Evolutionary conservation across 2,888 invertebrate genomes (phyloP).

Genomic region (Lymantria monacha): DNA sequence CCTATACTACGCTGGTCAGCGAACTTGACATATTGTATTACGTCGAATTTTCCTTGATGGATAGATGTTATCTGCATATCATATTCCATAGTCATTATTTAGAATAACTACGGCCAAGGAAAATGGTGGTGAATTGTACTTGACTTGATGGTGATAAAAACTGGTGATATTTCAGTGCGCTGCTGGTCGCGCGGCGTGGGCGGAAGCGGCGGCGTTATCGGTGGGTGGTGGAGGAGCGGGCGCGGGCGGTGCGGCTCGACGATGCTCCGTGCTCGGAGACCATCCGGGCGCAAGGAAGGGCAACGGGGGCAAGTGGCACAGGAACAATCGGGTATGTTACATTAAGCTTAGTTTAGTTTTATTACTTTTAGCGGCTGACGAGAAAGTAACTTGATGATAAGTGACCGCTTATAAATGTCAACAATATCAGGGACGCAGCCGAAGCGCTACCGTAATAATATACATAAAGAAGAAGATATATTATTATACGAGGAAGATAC

Average conservation of each 20-base stretch:
- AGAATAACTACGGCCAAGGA: no score
- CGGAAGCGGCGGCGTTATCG: slow-evolving; percentile 83
- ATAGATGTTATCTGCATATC: no score
- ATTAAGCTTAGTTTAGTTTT: background rate
- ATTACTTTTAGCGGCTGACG: background rate
- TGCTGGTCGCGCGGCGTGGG: slow-evolving; percentile 92
- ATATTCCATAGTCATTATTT: no score
- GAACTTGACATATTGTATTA: no score
- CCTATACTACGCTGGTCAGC: no score
- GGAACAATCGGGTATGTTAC: slow-evolving; percentile 88
- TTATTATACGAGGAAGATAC: no score
- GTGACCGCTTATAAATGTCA: background rate
- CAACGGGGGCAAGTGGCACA: slow-evolving; percentile 90
- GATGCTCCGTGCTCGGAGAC: slow-evolving; percentile 83
- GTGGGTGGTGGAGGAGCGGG: slow-evolving; percentile 75
- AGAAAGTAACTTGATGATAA: background rate
- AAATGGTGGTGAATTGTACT: no score
- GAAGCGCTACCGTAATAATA: no score
- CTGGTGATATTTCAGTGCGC: slow-evolving; percentile 82
- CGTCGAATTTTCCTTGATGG: no score
- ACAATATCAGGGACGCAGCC: no score
- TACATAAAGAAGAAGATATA: no score
- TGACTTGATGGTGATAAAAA: background rate
- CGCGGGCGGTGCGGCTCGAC: slow-evolving; percentile 80
- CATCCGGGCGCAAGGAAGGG: slow-evolving; percentile 82